Conservation (phyloP, 2,888 invertebrate species). For the Glyphotaelius pellucidus region DNA sequence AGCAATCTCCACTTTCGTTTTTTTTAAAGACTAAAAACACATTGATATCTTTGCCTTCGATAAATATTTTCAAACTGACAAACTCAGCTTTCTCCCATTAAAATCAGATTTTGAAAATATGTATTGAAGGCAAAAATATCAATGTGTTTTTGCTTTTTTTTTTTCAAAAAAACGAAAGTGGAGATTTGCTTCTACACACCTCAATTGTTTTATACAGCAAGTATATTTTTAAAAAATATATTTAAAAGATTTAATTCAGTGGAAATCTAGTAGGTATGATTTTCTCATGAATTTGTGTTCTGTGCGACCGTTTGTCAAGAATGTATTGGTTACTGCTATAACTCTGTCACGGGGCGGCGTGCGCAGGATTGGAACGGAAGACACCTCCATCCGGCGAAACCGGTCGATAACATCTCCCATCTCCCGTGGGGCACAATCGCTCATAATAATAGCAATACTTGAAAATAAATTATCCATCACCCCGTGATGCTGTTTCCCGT, state of each 20-base stretch:
- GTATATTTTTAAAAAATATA: neutral
- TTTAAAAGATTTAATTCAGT: neutral
- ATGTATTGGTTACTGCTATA: neutral
- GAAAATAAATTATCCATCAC: neutral
- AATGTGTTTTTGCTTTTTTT: too few species aligned
- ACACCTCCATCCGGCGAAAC: slow-evolving; percentile 34
- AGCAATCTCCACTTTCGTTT: too few species aligned
- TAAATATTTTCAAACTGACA: too few species aligned
- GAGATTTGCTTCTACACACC: too few species aligned
- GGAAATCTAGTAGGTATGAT: neutral
- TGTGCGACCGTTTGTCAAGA: neutral
- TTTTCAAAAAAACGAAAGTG: too few species aligned
- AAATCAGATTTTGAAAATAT: too few species aligned
- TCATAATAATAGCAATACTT: neutral
- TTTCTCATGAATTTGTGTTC: neutral
- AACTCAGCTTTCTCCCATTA: too few species aligned
- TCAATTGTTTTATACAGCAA: too few species aligned
- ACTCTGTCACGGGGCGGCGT: neutral
- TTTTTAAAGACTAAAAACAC: too few species aligned
- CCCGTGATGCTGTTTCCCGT: neutral
- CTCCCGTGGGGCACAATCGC: neutral
- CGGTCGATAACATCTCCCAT: slow-evolving; percentile 29
- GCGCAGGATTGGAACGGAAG: neutral
- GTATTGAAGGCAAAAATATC: too few species aligned
- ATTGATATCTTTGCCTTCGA: too few species aligned